Evolutionary conservation across 1,140 invertebrate genomes (phyloP).

Genomic region (Leptonema lineaticorne): DNA sequence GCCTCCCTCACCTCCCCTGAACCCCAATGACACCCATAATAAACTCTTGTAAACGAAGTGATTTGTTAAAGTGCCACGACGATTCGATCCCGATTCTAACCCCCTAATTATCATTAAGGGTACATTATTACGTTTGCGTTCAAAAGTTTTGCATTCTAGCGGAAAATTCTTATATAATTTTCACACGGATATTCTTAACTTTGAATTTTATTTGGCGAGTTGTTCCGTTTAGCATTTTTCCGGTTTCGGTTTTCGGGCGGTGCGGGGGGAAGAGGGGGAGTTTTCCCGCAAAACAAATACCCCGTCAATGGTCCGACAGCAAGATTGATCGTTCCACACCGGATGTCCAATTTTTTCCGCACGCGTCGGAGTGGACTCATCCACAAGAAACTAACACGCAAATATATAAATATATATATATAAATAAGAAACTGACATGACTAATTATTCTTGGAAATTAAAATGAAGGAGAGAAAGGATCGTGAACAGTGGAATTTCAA

Average conservation of each 20-base stretch:
- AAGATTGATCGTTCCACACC: constrained; percentile 38
- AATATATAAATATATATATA: constrained; percentile 8
- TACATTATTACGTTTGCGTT: too few relatives aligned
- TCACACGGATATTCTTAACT: neutral
- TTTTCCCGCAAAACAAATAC: constrained; percentile 38
- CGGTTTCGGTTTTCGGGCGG: neutral
- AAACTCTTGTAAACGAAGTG: constrained; percentile 35
- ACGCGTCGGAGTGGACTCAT: constrained; percentile 23
- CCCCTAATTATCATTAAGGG: constrained; percentile 26
- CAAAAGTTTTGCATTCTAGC: neutral
- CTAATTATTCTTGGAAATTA: neutral
- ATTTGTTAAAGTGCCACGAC: constrained; percentile 38
- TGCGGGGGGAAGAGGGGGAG: too few relatives aligned
- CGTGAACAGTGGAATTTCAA: neutral
- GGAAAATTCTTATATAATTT: neutral
- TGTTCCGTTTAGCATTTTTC: constrained; percentile 23
- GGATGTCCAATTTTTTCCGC: constrained; percentile 33
- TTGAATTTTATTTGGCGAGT: constrained; percentile 19
- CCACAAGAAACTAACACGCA: constrained; percentile 21
- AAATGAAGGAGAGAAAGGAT: neutral
- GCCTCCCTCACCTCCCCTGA: neutral
- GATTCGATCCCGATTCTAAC: constrained; percentile 23
- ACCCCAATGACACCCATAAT: constrained; percentile 23
- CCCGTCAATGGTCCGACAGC: constrained; percentile 39
- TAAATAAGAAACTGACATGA: neutral